Evolutionary conservation across 2,797 vertebrate species (phyloP), one percentile per base, ranked within the genome.

Genomic region (Microchirus variegatus): DNA sequence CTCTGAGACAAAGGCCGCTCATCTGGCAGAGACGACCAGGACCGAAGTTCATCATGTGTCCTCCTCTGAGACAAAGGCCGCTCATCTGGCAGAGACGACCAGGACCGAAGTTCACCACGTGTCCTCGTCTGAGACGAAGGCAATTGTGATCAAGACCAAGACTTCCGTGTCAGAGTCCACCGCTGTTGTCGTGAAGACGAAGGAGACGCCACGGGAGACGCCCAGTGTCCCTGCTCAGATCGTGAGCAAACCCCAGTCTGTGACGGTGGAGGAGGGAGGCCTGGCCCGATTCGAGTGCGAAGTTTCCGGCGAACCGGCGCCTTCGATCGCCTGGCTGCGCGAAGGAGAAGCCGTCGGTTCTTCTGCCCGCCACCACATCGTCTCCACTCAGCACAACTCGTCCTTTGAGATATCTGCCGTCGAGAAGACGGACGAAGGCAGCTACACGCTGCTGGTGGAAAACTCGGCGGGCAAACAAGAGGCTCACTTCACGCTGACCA

Each of bases 391-490:
- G 63, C 92, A 93, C 87, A 96, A 89, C 53, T 99, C 98, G 5
- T 92, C 90, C 37, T 95, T 99, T 66, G 95, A 97, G 87, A 99
- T 99, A 73, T 92, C 93, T 40, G 87, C 85, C 0, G 98, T 96
- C 46, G 95, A 97, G 67, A 70, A 57, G 37, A 94, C 95, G 0
- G 97, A 99, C 85, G 97, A 96, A 88, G 98, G 97, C 78, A 95
- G 61, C 84, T 99, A 99, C 75, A 93, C 89, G 0, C 86, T 99
- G 66, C 78, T 96, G 44, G 95, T 96, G 9, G 94, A 98, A 86
- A 99, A 99, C 19, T 75, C 91, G 4, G 92, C 93, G 69, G 96
- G 97, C 43, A 95, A 89, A 77, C 95, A 99, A 81, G 97, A 97
- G 87, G 95, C 95, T 0, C 87, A 95, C 68, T 99, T 99, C 69